phyloP scores from a whole-genome alignment of 2,113 vertebrate species.

The Cacatua alba region DNA sequence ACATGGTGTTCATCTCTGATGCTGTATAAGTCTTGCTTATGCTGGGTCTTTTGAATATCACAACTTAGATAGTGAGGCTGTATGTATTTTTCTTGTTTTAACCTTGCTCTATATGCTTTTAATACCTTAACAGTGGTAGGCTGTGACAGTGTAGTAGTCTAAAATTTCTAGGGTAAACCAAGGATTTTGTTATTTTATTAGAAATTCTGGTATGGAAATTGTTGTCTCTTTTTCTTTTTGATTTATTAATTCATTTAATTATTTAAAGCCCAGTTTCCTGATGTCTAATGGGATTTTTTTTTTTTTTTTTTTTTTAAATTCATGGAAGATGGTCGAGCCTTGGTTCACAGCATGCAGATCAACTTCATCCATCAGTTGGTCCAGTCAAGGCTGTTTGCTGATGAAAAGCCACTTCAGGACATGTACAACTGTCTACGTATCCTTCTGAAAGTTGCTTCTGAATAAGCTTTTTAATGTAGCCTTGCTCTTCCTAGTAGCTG shows the following conservation, averaged over 20 bases:
- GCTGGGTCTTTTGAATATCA: background rate
- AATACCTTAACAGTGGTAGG: background rate
- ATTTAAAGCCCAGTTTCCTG: background rate
- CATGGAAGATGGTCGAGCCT: constrained; percentile 87
- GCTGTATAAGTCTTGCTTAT: background rate
- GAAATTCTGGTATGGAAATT: background rate
- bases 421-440: constrained; percentile 99
- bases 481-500: background rate
- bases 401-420: constrained; percentile 98
- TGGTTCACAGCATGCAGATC: constrained; percentile 98
- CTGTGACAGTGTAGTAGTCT: background rate
- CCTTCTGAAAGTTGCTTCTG: constrained; percentile 74
- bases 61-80: background rate
- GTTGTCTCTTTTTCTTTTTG: background rate
- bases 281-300: constrained; percentile 1
- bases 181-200: background rate
- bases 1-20: background rate
- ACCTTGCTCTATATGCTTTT: background rate
- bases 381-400: constrained; percentile 94
- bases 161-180: background rate
- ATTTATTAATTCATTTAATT: background rate
- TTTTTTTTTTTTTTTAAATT: background rate
- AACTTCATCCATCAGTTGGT: constrained; percentile 97
- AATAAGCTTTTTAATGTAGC: background rate
- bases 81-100: background rate